These are phyloP conservation scores for Nymphalis io DNA, from an alignment of 1,140 invertebrate species.

Conservation along the genomic window DNA sequence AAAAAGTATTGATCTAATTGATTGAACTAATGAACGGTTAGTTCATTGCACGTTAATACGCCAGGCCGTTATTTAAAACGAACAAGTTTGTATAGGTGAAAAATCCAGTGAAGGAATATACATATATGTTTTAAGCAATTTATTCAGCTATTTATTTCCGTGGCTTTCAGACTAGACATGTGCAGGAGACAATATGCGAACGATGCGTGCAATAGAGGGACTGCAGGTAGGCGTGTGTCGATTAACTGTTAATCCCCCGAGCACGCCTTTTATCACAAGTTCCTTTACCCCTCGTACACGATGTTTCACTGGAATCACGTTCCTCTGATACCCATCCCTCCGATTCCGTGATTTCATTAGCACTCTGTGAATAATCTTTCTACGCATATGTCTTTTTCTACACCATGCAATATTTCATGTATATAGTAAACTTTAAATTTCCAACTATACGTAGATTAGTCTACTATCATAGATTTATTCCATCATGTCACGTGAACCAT, in stretches of 20 bases:
- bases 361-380: slow-evolving; percentile 76
- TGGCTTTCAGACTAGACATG: slow-evolving; percentile 96
- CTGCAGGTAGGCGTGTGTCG: slow-evolving; percentile 91
- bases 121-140: slow-evolving; percentile 41
- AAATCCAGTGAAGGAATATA: slow-evolving; percentile 35
- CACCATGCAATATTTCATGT: slow-evolving; percentile 48
- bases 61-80: slow-evolving; percentile 11
- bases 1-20: slow-evolving; percentile 32
- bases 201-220: slow-evolving; percentile 98
- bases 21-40: slow-evolving; percentile 1
- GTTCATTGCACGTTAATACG: slow-evolving; percentile 23
- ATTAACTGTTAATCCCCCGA: slow-evolving; percentile 52
- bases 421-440: slow-evolving; percentile 48
- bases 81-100: slow-evolving; percentile 5
- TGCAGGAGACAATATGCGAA: slow-evolving; percentile 96
- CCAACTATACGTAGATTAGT: slow-evolving; percentile 49
- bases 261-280: slow-evolving; percentile 72
- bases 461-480: slow-evolving; percentile 25
- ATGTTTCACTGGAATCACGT: slow-evolving; percentile 50
- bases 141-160: slow-evolving; percentile 67
- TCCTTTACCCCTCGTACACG: slow-evolving; percentile 66
- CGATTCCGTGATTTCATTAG: slow-evolving; percentile 61
- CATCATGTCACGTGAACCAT: slow-evolving; percentile 24
- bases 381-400: slow-evolving; percentile 31
- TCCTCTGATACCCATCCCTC: slow-evolving; percentile 38